phyloP scores from a whole-genome alignment of 1,140 invertebrate genomes.

The Bombus breviceps region DNA sequence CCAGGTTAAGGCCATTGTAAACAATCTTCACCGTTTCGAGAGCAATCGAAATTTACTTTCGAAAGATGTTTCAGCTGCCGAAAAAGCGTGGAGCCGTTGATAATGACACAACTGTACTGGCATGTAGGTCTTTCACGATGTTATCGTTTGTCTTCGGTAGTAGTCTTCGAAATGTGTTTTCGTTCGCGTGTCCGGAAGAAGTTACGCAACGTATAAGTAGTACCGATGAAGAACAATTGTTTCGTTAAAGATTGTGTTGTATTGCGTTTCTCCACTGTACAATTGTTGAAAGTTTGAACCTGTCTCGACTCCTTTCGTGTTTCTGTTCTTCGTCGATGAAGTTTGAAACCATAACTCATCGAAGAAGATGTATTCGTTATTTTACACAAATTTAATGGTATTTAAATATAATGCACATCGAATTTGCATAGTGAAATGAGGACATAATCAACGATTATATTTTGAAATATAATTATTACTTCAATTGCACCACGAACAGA shows the following conservation, averaged over 20 bases:
- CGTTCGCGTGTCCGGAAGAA: too few relatives aligned
- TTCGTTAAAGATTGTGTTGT: not conserved
- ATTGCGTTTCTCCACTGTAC: not conserved
- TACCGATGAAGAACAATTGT: not conserved
- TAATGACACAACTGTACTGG: too few relatives aligned
- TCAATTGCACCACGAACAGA: not conserved
- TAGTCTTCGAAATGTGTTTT: not conserved
- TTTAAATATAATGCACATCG: conserved; percentile 34
- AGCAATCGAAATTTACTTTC: not conserved
- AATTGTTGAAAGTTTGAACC: not conserved
- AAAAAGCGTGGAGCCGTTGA: not conserved
- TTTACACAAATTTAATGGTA: not conserved
- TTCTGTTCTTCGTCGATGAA: too few relatives aligned
- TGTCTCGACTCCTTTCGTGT: not conserved
- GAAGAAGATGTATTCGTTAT: not conserved
- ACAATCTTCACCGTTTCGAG: not conserved
- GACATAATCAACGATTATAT: not conserved
- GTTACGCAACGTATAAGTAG: conserved; percentile 14
- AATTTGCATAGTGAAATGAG: not conserved
- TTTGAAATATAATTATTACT: not conserved
- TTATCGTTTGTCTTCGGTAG: not conserved
- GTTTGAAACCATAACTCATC: not conserved
- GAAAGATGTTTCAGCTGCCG: too few relatives aligned
- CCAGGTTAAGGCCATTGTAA: conserved; percentile 40
- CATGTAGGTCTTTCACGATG: not conserved